Conservation (phyloP, 2,797 vertebrate genomes). For the Danio tinwini region DNA sequence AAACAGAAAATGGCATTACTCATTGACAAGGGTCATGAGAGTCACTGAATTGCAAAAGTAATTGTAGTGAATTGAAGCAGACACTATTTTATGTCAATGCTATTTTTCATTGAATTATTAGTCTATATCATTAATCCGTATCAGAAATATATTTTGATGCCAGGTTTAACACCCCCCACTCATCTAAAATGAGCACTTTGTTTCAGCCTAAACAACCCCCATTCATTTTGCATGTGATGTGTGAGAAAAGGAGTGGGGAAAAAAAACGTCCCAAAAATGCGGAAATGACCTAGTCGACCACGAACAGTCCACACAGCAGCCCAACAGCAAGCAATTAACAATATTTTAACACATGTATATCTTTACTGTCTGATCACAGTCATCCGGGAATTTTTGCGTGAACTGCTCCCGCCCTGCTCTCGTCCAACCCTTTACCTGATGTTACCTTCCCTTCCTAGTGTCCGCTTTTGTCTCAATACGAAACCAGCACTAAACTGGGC, state of each 20-base stretch:
- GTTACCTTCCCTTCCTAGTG: slow-evolving; percentile 19
- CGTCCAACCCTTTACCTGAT: slow-evolving; percentile 26
- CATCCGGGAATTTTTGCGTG: slow-evolving; percentile 32
- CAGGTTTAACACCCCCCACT: too few species aligned
- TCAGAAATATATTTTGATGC: too few species aligned
- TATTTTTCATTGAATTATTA: too few species aligned
- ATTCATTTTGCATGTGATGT: not conserved
- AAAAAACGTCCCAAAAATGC: slow-evolving; percentile 44
- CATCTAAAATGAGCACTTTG: not conserved
- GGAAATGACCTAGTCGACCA: slow-evolving; percentile 62
- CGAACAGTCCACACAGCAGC: slow-evolving; percentile 72
- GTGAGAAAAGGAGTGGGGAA: not conserved
- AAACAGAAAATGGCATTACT: too few species aligned
- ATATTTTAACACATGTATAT: slow-evolving; percentile 54
- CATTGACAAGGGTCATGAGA: too few species aligned
- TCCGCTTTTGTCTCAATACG: slow-evolving; percentile 14
- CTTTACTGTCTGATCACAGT: slow-evolving; percentile 6
- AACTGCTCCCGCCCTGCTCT: slow-evolving; percentile 2
- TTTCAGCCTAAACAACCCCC: not conserved
- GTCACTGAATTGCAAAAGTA: too few species aligned
- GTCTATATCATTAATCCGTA: too few species aligned
- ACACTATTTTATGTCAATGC: too few species aligned
- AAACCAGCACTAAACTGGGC: not conserved
- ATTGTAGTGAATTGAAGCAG: too few species aligned
- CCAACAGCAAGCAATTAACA: slow-evolving; percentile 11